Conservation (phyloP, 92 coral and sea anemone species). For the Epizoanthus rinbou region DNA sequence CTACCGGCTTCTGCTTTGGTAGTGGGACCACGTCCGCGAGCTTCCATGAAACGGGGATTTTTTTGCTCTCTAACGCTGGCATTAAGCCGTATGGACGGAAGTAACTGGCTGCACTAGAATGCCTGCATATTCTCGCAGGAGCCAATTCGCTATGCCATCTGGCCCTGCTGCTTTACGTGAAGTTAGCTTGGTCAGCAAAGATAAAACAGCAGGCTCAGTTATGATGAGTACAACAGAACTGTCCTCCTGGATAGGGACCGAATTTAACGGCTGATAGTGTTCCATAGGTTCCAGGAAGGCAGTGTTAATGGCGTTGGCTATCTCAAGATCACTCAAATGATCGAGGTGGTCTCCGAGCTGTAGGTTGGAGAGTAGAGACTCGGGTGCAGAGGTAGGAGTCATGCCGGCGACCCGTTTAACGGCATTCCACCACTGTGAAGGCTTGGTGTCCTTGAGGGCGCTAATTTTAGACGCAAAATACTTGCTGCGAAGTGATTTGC, state of each 20-base stretch:
- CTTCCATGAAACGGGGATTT: conserved; percentile 7
- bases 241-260: background rate
- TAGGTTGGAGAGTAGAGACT: background rate
- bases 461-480: no score
- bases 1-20: conserved; percentile 8
- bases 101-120: conserved; percentile 33
- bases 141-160: conserved; percentile 44
- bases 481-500: no score
- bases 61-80: conserved; percentile 22
- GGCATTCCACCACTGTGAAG: no score
- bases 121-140: conserved; percentile 28
- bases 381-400: no score
- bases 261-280: conserved; percentile 9
- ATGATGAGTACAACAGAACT: background rate
- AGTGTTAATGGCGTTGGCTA: conserved; percentile 36
- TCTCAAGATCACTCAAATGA: background rate
- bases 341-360: no score
- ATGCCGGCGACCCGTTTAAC: no score
- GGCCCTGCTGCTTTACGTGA: conserved; percentile 5
- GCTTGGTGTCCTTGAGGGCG: no score
- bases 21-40: conserved; percentile 12
- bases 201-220: background rate
- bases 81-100: background rate
- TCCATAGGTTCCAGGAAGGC: conserved; percentile 25
- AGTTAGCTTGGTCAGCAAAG: background rate